These are phyloP conservation scores for Leucoraja erinaceus DNA, from an alignment of 2,113 vertebrate genomes.

Conservation along the genomic window DNA sequence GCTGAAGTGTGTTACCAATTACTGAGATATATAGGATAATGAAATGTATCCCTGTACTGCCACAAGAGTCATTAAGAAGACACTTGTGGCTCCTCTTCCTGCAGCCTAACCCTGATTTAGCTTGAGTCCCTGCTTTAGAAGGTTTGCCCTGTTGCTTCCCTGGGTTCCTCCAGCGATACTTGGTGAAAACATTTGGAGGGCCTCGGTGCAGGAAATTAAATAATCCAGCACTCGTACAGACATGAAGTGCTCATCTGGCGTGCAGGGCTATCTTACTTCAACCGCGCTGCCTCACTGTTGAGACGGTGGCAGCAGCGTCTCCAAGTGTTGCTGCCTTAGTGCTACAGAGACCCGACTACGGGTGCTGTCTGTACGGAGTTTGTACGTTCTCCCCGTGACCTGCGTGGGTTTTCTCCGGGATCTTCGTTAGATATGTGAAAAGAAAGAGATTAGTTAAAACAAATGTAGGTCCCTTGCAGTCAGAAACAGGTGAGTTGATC, in stretches of 20 bases:
- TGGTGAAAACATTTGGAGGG: constrained; percentile 80
- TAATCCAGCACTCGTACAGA: constrained; percentile 79
- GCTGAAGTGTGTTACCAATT: constrained; percentile 31
- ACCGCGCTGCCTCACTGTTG: constrained; percentile 68
- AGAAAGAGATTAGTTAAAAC: too few relatives aligned
- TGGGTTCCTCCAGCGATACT: constrained; percentile 63
- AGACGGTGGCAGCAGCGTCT: too few relatives aligned
- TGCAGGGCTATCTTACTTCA: constrained; percentile 66
- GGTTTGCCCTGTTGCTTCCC: constrained; percentile 58
- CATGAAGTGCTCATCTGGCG: constrained; percentile 88
- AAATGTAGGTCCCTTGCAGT: too few relatives aligned
- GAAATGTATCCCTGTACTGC: neutral
- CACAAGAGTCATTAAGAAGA: neutral
- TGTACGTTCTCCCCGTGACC: too few relatives aligned
- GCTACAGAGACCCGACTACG: too few relatives aligned
- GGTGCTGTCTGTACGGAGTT: too few relatives aligned
- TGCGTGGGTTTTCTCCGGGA: too few relatives aligned
- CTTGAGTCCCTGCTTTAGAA: constrained; percentile 53
- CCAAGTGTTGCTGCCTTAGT: too few relatives aligned
- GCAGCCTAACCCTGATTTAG: constrained; percentile 46
- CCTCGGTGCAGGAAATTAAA: constrained; percentile 88
- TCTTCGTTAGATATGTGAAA: too few relatives aligned
- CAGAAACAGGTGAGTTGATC: too few relatives aligned
- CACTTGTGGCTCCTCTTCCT: neutral
- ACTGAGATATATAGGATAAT: constrained; percentile 14